These are phyloP conservation scores for Mystacornis crossleyi DNA, from an alignment of 2,113 vertebrate genomes.

Conservation along the genomic window DNA sequence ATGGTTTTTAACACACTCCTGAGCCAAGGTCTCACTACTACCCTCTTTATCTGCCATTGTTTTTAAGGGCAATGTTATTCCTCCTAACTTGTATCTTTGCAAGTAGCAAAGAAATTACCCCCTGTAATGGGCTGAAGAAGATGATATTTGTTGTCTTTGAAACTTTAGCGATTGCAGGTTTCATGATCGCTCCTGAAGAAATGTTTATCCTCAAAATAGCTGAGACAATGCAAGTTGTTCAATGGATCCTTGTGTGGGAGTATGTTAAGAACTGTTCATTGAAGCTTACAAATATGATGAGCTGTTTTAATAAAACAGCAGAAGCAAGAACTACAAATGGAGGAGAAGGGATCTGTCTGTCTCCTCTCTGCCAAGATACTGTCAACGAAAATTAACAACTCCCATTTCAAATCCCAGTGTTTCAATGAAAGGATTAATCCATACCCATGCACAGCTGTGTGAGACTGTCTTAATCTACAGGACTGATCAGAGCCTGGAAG, in stretches of 20 bases:
- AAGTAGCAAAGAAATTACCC: not conserved
- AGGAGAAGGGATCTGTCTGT: not conserved
- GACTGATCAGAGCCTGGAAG: not conserved
- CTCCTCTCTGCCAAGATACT: not conserved
- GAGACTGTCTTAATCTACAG: not conserved
- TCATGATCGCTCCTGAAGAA: not conserved
- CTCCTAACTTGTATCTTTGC: not conserved
- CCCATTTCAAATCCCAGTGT: not conserved
- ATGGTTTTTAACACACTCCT: not conserved
- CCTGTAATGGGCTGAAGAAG: not conserved
- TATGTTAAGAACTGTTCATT: constrained; percentile 9
- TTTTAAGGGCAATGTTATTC: not conserved
- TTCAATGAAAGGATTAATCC: not conserved
- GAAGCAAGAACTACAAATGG: not conserved
- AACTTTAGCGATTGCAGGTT: not conserved
- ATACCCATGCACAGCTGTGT: not conserved
- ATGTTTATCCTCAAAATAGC: not conserved
- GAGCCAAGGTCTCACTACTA: not conserved
- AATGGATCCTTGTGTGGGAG: constrained; percentile 17
- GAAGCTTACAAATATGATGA: constrained; percentile 56
- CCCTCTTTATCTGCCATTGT: not conserved
- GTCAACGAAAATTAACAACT: not conserved
- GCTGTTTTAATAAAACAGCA: constrained; percentile 38
- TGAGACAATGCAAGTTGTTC: constrained; percentile 26
- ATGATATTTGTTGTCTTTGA: not conserved